These are phyloP conservation scores for Tribolium madens DNA, from an alignment of 1,140 invertebrate species.

Conservation along the genomic window DNA sequence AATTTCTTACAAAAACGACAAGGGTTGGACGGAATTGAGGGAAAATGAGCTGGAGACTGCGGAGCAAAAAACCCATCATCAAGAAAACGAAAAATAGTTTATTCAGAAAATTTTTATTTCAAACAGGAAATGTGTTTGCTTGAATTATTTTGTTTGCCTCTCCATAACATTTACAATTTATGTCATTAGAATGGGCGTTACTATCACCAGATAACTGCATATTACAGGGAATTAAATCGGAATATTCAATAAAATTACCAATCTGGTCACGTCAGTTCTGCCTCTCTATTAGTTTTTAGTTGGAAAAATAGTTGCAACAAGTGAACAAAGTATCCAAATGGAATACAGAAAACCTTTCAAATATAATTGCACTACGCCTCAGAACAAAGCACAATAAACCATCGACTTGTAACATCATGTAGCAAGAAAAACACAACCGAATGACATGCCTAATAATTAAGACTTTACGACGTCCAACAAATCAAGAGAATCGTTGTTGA, in stretches of 20 bases:
- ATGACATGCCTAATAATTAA: not conserved
- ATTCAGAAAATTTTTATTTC: too few relatives aligned
- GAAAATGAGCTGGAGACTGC: not conserved
- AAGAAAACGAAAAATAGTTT: too few relatives aligned
- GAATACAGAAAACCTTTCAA: not conserved
- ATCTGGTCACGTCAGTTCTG: not conserved
- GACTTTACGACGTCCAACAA: not conserved
- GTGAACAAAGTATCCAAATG: not conserved
- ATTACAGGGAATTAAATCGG: not conserved
- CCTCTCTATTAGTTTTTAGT: not conserved
- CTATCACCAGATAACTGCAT: not conserved
- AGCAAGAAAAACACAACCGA: not conserved
- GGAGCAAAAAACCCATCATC: too few relatives aligned
- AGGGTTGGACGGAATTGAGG: not conserved
- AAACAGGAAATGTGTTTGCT: not conserved
- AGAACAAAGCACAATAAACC: not conserved
- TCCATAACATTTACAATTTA: not conserved
- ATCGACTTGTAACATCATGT: not conserved
- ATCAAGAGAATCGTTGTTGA: not conserved
- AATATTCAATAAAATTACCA: not conserved
- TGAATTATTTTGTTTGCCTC: not conserved
- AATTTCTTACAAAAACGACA: not conserved
- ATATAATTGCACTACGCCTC: not conserved
- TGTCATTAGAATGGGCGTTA: not conserved
- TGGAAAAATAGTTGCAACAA: not conserved